Percentiles rank a stretch among this genome's conserved stretches.
Evolutionary conservation across 2,797 vertebrate genomes (phyloP).

Genomic region (Setipinna tenuifilis): DNA sequence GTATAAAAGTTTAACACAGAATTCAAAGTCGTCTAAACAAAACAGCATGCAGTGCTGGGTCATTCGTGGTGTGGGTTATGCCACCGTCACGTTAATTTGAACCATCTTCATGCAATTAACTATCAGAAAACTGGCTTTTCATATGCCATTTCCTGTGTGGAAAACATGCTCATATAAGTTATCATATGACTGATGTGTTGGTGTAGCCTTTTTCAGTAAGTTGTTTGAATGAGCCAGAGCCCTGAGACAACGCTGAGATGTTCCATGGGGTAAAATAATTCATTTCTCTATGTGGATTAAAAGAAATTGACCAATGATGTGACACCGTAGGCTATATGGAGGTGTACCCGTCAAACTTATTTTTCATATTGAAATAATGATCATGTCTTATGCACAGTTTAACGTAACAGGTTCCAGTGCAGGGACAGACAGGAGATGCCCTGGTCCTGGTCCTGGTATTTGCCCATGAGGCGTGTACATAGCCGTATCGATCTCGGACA

Average conservation of each 20-base stretch:
- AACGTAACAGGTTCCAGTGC: slow-evolving; percentile 38
- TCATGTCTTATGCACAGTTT: neutral
- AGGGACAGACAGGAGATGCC: slow-evolving; percentile 20
- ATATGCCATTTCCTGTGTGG: neutral
- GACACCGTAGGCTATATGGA: neutral
- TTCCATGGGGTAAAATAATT: neutral
- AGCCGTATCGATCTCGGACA: slow-evolving; percentile 33
- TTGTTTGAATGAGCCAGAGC: neutral
- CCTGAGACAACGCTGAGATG: neutral
- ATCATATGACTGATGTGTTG: neutral
- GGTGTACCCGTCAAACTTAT: neutral
- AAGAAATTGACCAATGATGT: neutral
- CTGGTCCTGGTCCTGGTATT: slow-evolving; percentile 23
- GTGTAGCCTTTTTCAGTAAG: neutral
- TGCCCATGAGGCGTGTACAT: slow-evolving; percentile 29
- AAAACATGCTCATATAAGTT: neutral
- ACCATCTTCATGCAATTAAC: neutral
- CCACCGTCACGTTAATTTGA: neutral
- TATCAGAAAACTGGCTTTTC: neutral
- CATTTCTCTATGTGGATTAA: neutral
- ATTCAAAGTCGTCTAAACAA: neutral
- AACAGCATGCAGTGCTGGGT: neutral
- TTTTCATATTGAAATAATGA: slow-evolving; percentile 8
- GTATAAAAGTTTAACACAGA: neutral
- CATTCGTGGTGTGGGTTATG: neutral